phyloP scores from a whole-genome alignment of 2,113 vertebrate species.

The Rhea americana region DNA sequence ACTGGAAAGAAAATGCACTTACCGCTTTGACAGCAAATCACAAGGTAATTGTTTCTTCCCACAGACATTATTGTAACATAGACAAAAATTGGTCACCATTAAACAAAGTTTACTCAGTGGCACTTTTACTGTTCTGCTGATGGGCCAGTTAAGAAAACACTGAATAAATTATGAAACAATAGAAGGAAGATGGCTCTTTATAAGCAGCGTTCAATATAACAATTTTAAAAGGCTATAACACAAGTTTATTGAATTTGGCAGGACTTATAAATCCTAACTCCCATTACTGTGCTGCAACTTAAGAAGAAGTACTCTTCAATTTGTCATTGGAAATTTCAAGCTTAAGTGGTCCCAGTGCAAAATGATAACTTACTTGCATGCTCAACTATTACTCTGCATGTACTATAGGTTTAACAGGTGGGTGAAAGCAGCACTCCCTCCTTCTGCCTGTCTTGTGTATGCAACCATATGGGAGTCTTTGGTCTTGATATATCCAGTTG shows the following conservation, averaged over 20 bases:
- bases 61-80: conserved; percentile 56
- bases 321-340: conserved; percentile 38
- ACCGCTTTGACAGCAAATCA: conserved; percentile 34
- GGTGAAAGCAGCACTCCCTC: neutral
- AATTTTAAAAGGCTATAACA: conserved; percentile 63
- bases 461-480: neutral
- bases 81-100: conserved; percentile 60
- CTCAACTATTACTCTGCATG: neutral
- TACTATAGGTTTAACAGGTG: neutral
- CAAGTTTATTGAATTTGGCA: conserved; percentile 68
- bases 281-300: conserved; percentile 24
- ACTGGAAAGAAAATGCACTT: conserved; percentile 52
- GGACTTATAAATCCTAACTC: conserved; percentile 59
- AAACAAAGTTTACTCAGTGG: conserved; percentile 67
- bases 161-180: conserved; percentile 70
- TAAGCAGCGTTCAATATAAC: conserved; percentile 52
- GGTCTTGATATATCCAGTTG: neutral
- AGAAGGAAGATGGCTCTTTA: conserved; percentile 33
- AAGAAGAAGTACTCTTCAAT: conserved; percentile 18
- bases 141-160: conserved; percentile 58
- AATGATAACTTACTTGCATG: neutral
- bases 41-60: conserved; percentile 59
- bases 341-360: conserved; percentile 21
- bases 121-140: conserved; percentile 63
- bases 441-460: neutral